These are phyloP conservation scores for Carduelis carduelis DNA, from an alignment of 2,797 vertebrate genomes.

Conservation along the genomic window DNA sequence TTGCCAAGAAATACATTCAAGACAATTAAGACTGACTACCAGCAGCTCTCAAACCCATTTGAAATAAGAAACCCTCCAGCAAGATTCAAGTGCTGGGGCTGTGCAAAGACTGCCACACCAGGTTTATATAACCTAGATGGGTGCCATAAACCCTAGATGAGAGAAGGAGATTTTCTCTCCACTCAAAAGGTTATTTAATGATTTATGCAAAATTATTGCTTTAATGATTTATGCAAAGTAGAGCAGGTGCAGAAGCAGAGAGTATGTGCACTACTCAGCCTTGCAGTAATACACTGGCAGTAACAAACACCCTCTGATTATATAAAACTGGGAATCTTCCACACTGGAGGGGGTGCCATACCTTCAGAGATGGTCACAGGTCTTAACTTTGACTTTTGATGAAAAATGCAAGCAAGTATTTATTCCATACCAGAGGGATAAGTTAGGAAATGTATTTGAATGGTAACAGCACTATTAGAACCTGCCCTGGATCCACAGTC, in stretches of 20 bases:
- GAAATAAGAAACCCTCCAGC: not conserved
- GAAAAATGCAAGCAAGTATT: not conserved
- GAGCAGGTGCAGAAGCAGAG: not conserved
- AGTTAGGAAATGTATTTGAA: not conserved
- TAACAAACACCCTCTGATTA: not conserved
- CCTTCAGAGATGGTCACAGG: not conserved
- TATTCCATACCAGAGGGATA: not conserved
- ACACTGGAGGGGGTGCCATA: fast-evolving
- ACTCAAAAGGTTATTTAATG: not conserved
- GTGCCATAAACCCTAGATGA: not conserved
- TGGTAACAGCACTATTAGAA: not conserved
- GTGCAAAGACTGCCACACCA: not conserved
- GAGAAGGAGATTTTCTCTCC: not conserved
- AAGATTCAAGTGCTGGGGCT: not conserved
- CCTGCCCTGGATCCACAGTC: not conserved
- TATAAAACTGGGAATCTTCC: not conserved
- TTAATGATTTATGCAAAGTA: not conserved
- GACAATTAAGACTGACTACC: not conserved
- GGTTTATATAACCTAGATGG: not conserved
- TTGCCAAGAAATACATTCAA: not conserved
- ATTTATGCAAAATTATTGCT: not conserved
- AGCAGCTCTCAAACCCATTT: not conserved
- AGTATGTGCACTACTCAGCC: fast-evolving
- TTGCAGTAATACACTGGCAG: not conserved
- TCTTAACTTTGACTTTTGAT: not conserved